phyloP scores from a whole-genome alignment of 2,797 vertebrate genomes.

The Chromobotia macracanthus region DNA sequence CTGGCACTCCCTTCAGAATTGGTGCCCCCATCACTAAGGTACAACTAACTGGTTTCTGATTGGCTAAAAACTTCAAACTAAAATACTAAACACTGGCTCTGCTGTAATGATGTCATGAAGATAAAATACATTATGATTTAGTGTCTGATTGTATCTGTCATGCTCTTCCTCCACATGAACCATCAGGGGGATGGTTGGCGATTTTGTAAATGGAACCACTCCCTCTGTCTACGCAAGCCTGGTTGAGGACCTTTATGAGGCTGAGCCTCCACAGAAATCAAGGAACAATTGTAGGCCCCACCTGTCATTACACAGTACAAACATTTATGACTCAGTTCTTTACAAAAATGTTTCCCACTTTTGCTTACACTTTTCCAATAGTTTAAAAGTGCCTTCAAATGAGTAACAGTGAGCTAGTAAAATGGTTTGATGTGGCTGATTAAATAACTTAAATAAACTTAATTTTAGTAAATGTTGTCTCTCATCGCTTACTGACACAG shows the following conservation, averaged over 20 bases:
- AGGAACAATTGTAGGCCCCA: slow-evolving; percentile 82
- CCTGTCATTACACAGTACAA: slow-evolving; percentile 18
- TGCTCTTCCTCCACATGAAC: slow-evolving; percentile 12
- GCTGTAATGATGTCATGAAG: not conserved
- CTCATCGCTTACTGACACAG: not conserved
- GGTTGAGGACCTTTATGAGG: slow-evolving; percentile 77
- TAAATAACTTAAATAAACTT: not conserved
- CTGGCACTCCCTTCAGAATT: slow-evolving; percentile 89
- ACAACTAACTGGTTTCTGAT: slow-evolving; percentile 6
- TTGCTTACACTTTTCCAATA: not conserved
- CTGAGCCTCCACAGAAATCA: slow-evolving; percentile 82
- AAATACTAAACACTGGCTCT: not conserved
- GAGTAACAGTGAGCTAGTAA: not conserved
- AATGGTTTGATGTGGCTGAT: not conserved
- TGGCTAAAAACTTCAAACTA: not conserved
- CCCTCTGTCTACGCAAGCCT: slow-evolving; percentile 78
- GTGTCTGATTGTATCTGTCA: not conserved
- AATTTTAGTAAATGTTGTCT: not conserved
- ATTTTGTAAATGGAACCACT: slow-evolving; percentile 86
- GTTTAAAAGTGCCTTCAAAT: not conserved
- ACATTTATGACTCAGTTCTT: slow-evolving; percentile 9
- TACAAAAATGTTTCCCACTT: slow-evolving; percentile 4
- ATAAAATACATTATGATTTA: not conserved
- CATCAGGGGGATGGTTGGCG: slow-evolving; percentile 78
- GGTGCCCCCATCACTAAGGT: slow-evolving; percentile 92